Base-by-base conservation (phyloP, 2,113 vertebrate species). In the Guaruba guarouba region DNA sequence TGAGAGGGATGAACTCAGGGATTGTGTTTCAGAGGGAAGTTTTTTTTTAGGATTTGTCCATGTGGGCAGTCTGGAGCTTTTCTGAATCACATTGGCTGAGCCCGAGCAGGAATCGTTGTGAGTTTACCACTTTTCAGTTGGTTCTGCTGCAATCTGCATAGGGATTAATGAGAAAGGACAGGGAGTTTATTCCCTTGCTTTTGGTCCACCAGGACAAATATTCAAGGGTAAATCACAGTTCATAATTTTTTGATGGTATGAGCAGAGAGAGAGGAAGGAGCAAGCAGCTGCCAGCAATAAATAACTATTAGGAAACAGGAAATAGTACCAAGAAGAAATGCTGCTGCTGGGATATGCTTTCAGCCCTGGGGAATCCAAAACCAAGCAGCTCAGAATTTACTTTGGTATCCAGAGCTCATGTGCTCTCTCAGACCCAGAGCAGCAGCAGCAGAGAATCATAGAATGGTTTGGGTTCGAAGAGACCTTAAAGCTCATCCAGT, bases 1-100 rank as follows among this genome's bases (percentile, higher is more conserved):
- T 28, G 62, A 3, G 39, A 37, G 62, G 61, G 71, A 62, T 74
- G 85, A 94, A 80, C 6, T 0, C 51, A 16, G 48, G 94, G 93
- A 92, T 95, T 93, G 86, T 84, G 74, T 97, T 97, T 95, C 96
- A 91, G 83, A 84, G 93, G 84, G 83, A 93, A 84, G 74, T 95
- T 81, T 88, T 90, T 95, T 95, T 96, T 95, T 94, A 93, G 93
- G 88, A 83, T 88, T 96, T 94, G 88, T 86, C 93, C 77, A 16
- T 91, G 92, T 92, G 76, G 84, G 91, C 94, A 77, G 69, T 80
- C 46, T 17, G 67, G 82, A 91, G 87, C 75, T 88, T 94, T 95
- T 94, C 75, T 88, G 87, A 87, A 95, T 63, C 87, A 52, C 78
- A 46, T 55, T 77, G 61, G 54, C 46, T 93, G 81, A 77, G 64